phyloP scores from a whole-genome alignment of 2,113 vertebrate genomes.

The Anseranas semipalmata region DNA sequence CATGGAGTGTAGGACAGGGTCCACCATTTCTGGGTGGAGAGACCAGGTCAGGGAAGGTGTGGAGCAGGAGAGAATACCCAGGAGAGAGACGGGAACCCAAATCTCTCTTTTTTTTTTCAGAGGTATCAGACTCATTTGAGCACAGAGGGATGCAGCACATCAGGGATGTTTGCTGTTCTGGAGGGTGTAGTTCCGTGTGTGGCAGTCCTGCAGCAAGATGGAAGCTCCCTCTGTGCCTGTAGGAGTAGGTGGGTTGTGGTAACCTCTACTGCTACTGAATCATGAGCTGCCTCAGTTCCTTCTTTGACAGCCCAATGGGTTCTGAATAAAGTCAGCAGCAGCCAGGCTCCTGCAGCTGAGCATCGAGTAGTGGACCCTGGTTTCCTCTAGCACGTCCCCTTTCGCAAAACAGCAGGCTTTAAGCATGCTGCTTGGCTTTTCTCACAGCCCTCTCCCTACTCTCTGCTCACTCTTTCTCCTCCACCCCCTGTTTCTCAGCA shows the following conservation, averaged over 20 bases:
- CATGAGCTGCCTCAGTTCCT: neutral
- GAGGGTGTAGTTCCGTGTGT: neutral
- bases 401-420: neutral
- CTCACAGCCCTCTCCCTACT: neutral
- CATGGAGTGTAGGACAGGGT: neutral
- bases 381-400: neutral
- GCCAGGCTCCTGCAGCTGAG: neutral
- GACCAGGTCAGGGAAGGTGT: neutral
- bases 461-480: neutral
- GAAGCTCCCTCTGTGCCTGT: accelerated
- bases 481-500: neutral
- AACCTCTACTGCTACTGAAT: neutral
- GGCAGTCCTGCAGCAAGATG: neutral
- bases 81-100: neutral
- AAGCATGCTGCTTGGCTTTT: neutral
- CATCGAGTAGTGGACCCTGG: neutral
- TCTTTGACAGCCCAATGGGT: neutral
- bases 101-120: neutral
- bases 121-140: neutral
- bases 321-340: neutral
- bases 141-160: neutral
- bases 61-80: neutral
- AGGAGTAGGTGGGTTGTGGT: neutral
- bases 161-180: neutral
- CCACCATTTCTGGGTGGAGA: neutral